phyloP scores from a whole-genome alignment of 2,113 vertebrate genomes.

The Pseudois nayaur region DNA sequence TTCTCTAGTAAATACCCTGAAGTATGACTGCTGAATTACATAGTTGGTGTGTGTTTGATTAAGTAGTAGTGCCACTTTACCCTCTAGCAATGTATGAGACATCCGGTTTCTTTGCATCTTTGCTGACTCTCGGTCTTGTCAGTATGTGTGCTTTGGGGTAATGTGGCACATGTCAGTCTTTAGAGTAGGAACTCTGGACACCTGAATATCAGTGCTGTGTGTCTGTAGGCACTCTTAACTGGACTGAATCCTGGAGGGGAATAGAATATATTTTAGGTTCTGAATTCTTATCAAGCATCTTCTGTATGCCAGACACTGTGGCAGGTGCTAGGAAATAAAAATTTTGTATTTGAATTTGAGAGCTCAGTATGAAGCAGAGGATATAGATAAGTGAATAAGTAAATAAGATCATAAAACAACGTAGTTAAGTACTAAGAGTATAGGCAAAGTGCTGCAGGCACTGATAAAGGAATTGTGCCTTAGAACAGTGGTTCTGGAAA shows the following conservation, averaged over 20 bases:
- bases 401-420: slow-evolving; percentile 1
- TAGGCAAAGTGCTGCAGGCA: background rate
- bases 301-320: background rate
- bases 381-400: background rate
- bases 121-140: background rate
- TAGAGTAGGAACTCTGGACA: background rate
- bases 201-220: background rate
- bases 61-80: background rate
- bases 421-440: background rate
- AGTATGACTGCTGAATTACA: background rate
- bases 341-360: background rate
- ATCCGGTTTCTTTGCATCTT: background rate
- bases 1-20: background rate
- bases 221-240: background rate
- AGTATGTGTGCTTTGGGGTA: background rate
- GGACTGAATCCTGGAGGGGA: background rate
- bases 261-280: background rate
- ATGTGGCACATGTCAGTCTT: background rate
- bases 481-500: background rate
- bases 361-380: background rate
- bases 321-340: background rate
- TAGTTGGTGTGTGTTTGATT: background rate
- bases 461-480: background rate
- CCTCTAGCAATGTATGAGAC: background rate
- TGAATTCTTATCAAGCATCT: background rate